Evolutionary conservation across 2,797 vertebrate species (phyloP).

Genomic region (Enteromius anoplus): DNA sequence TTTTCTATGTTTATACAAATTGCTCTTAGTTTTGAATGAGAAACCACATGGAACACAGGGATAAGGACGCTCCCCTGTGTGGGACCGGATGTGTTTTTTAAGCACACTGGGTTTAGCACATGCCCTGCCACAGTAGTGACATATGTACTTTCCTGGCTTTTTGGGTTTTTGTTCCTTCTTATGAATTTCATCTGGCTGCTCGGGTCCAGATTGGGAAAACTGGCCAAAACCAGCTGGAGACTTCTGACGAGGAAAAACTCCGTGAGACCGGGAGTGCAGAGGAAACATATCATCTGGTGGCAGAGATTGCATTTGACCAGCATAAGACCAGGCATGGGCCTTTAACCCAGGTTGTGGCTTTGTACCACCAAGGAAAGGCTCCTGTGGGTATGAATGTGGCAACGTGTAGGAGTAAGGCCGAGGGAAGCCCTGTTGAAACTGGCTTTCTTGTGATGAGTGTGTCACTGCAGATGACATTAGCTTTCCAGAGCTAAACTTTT

Average conservation of each 20-base stretch:
- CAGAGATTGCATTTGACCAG: slow-evolving; percentile 85
- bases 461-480: slow-evolving; percentile 80
- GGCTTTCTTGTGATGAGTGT: slow-evolving; percentile 81
- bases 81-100: slow-evolving; percentile 98
- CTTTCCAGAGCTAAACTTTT: slow-evolving; percentile 87
- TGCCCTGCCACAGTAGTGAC: slow-evolving; percentile 94
- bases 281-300: slow-evolving; percentile 92
- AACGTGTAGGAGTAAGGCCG: slow-evolving; percentile 88
- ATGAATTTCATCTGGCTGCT: slow-evolving; percentile 89
- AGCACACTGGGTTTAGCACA: slow-evolving; percentile 99
- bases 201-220: slow-evolving; percentile 89
- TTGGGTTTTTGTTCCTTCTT: slow-evolving; percentile 97
- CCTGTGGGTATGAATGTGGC: slow-evolving; percentile 91
- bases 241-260: slow-evolving; percentile 90
- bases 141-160: slow-evolving; percentile 98
- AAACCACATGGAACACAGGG: slow-evolving; percentile 97
- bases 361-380: slow-evolving; percentile 86
- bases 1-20: slow-evolving; percentile 99
- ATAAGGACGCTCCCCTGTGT: slow-evolving; percentile 96
- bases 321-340: slow-evolving; percentile 90
- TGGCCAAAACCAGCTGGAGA: slow-evolving; percentile 90
- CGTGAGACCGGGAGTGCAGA: slow-evolving; percentile 85
- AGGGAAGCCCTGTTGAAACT: slow-evolving; percentile 80
- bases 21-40: slow-evolving; percentile 99
- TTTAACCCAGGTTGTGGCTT: slow-evolving; percentile 93